Evolutionary conservation across 2,797 vertebrate genomes (phyloP).

Genomic region (Oceanodroma leucorhoa): DNA sequence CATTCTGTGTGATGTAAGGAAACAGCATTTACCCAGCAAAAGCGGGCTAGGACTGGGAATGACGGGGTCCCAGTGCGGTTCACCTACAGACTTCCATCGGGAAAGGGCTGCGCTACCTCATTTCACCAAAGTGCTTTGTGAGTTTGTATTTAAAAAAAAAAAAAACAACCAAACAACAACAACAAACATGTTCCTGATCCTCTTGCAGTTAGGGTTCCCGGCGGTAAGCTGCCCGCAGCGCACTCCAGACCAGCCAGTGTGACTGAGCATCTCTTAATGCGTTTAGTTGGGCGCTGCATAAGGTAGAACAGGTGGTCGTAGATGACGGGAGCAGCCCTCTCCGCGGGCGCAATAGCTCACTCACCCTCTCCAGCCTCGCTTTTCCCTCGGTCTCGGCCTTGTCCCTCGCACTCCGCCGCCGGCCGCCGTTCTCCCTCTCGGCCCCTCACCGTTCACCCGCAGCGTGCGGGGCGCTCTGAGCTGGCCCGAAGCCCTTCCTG

Average conservation of each 20-base stretch:
- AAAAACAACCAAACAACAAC: too few species aligned
- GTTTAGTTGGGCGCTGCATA: rapidly evolving
- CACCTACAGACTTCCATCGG: neutral
- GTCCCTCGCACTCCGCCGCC: neutral
- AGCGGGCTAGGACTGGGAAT: neutral
- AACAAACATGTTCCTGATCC: rapidly evolving
- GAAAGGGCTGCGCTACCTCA: neutral
- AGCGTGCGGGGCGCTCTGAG: neutral
- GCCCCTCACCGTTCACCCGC: neutral
- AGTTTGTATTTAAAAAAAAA: too few species aligned
- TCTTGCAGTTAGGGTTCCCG: rapidly evolving
- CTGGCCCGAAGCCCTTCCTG: too few species aligned
- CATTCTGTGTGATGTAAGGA: rapidly evolving
- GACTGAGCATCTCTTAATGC: rapidly evolving
- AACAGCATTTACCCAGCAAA: too few species aligned
- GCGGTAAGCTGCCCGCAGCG: rapidly evolving
- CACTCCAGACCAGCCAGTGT: rapidly evolving
- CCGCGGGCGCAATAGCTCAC: rapidly evolving
- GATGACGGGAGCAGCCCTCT: neutral
- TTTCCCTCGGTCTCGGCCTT: neutral
- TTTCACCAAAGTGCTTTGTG: neutral
- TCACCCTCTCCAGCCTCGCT: neutral
- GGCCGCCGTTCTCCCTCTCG: neutral
- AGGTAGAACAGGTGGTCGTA: rapidly evolving
- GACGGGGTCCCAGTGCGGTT: neutral